Percentiles rank a stretch among this genome's conserved stretches.
phyloP scores from a whole-genome alignment of 1,140 invertebrate genomes.

The Cepaea nemoralis region DNA sequence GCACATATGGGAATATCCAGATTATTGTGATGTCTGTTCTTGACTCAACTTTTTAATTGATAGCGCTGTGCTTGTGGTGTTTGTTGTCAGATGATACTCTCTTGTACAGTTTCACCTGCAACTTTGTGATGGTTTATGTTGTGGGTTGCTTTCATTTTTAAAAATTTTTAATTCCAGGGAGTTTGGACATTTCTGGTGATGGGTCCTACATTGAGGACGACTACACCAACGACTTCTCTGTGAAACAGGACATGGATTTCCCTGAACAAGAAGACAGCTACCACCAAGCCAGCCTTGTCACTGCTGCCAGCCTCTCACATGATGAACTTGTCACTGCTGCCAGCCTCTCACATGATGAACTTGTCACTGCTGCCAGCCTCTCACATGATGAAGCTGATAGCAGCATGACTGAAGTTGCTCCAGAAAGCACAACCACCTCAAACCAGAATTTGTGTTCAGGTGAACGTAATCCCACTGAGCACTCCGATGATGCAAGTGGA shows the following conservation, averaged over 20 bases:
- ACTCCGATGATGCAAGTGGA: not conserved
- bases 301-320: too few relatives aligned
- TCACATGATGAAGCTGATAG: not conserved
- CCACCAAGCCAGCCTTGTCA: too few relatives aligned
- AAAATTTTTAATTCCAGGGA: not conserved
- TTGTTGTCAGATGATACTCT: too few relatives aligned
- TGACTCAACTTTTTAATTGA: too few relatives aligned
- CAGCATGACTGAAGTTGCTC: not conserved
- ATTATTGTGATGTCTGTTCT: too few relatives aligned
- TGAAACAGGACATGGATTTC: slow-evolving; percentile 30
- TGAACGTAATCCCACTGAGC: not conserved
- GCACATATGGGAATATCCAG: too few relatives aligned
- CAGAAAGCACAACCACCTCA: not conserved
- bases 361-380: not conserved
- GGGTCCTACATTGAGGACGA: slow-evolving; percentile 31
- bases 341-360: too few relatives aligned
- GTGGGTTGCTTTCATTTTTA: too few relatives aligned
- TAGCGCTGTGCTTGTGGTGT: too few relatives aligned
- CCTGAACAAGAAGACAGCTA: not conserved
- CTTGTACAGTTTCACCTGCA: too few relatives aligned
- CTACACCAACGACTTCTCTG: slow-evolving; percentile 27
- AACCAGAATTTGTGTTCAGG: not conserved
- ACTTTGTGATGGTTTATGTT: too few relatives aligned
- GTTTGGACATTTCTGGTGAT: not conserved
- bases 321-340: too few relatives aligned